Evolutionary conservation across 2,113 vertebrate species (phyloP).

Genomic region (Festucalex cinctus): DNA sequence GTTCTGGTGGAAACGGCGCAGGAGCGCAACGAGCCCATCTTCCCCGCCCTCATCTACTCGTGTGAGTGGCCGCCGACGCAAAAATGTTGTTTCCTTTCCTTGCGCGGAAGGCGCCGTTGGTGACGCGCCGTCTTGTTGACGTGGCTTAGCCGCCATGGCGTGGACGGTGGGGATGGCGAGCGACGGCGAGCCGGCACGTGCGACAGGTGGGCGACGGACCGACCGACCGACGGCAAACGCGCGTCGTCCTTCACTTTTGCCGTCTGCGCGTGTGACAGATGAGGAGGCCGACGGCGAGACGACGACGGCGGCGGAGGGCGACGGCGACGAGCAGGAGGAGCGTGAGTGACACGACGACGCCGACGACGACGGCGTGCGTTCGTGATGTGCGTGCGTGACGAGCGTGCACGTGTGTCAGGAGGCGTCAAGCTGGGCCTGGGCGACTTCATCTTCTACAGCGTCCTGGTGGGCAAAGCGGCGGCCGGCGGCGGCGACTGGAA

Average conservation of each 20-base stretch:
- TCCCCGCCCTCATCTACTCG: constrained; percentile 96
- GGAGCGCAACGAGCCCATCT: constrained; percentile 97
- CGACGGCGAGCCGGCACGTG: constrained; percentile 9
- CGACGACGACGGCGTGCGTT: neutral
- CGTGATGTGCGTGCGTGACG: constrained; percentile 5
- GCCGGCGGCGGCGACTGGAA: constrained; percentile 95
- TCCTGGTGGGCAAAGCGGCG: constrained; percentile 94
- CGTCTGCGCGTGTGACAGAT: constrained; percentile 64
- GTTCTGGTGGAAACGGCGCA: constrained; percentile 97
- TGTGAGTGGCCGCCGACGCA: constrained; percentile 82
- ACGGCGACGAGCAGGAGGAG: constrained; percentile 87
- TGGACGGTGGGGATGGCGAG: constrained; percentile 95
- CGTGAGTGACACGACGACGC: constrained; percentile 73
- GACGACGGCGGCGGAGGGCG: constrained; percentile 37
- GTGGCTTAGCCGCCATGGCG: constrained; percentile 85
- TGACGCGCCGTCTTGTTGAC: too few relatives aligned
- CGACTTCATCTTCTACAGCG: constrained; percentile 99
- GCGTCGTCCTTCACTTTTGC: neutral
- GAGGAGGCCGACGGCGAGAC: constrained; percentile 71
- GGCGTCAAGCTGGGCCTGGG: constrained; percentile 96
- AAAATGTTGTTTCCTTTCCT: too few relatives aligned
- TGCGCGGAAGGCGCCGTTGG: too few relatives aligned
- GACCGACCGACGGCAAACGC: neutral
- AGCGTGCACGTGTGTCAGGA: constrained; percentile 65
- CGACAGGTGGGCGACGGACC: constrained; percentile 31